phyloP scores from a whole-genome alignment of 2,113 vertebrate species.

The Bujurquina vittata region DNA sequence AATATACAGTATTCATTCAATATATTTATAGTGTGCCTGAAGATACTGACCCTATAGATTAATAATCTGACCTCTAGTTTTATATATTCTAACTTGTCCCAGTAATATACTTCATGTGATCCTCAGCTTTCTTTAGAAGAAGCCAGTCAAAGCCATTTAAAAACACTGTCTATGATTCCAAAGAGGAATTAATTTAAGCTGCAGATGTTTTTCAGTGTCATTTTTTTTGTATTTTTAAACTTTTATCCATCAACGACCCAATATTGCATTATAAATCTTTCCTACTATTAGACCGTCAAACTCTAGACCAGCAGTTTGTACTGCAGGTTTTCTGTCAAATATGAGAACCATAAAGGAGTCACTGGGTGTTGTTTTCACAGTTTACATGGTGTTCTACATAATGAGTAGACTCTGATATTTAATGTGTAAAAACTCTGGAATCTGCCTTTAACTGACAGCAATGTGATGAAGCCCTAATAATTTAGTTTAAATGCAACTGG shows the following conservation, averaged over 20 bases:
- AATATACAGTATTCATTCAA: no score
- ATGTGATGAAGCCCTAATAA: neutral
- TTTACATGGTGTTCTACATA: neutral
- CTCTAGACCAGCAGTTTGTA: neutral
- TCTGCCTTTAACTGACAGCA: neutral
- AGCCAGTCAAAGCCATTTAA: neutral
- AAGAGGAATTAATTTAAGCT: neutral
- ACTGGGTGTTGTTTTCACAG: neutral
- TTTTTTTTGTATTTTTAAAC: neutral
- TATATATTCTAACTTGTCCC: no score
- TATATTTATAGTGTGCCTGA: no score
- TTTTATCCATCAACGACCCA: neutral
- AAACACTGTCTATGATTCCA: neutral
- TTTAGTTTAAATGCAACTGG: neutral
- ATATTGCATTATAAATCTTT: neutral
- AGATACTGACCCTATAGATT: no score
- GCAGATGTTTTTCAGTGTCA: neutral
- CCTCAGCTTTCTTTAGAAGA: neutral
- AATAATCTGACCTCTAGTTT: no score
- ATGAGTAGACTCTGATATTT: neutral
- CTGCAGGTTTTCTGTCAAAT: neutral
- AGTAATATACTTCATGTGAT: neutral
- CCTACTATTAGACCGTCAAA: neutral
- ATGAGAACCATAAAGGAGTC: neutral
- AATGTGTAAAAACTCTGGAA: neutral